Evolutionary conservation across 2,113 vertebrate genomes (phyloP).

Genomic region (Cyanistes caeruleus): DNA sequence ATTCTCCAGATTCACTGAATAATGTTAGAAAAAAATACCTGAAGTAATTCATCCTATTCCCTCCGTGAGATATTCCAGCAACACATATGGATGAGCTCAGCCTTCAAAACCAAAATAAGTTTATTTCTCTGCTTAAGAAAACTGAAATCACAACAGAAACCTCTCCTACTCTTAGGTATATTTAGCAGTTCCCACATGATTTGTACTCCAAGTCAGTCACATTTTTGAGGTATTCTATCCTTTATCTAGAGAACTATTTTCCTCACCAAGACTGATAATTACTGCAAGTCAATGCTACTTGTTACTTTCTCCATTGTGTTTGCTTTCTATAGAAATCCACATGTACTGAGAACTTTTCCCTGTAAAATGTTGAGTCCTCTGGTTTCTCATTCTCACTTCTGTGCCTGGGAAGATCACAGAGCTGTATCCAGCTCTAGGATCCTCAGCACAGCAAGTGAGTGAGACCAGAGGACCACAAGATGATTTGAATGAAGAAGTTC

Average conservation of each 20-base stretch:
- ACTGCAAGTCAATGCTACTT: neutral
- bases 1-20: neutral
- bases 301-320: neutral
- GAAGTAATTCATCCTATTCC: constrained; percentile 57
- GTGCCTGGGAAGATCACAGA: neutral
- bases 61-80: constrained; percentile 74
- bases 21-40: constrained; percentile 26
- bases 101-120: constrained; percentile 45
- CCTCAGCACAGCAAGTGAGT: neutral
- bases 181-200: neutral
- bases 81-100: constrained; percentile 73
- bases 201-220: neutral
- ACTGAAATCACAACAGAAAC: neutral
- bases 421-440: neutral
- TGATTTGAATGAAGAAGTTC: neutral
- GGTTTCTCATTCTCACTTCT: neutral
- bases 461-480: neutral
- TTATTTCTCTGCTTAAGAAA: neutral
- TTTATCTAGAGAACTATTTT: neutral
- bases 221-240: neutral
- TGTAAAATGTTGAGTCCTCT: neutral
- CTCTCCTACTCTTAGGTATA: neutral
- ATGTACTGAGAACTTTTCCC: neutral
- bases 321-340: neutral
- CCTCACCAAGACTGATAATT: neutral